phyloP scores from a whole-genome alignment of 2,797 vertebrate genomes.

The Pipistrellus pipistrellus region DNA sequence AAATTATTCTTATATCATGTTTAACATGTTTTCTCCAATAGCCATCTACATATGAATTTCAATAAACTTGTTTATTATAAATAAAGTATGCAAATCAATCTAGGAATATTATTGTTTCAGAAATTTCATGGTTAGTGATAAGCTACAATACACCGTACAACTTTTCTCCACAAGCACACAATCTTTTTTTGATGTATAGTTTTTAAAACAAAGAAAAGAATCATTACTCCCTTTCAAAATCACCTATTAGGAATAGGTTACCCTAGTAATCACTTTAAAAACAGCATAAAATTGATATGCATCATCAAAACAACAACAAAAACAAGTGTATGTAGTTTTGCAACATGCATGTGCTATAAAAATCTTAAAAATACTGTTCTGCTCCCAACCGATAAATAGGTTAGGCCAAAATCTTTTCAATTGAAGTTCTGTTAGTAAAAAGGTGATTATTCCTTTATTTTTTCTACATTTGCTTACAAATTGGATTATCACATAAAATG shows the following conservation, averaged over 20 bases:
- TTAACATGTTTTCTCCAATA: conserved; percentile 55
- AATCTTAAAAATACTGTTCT: conserved; percentile 24
- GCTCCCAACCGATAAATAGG: conserved; percentile 15
- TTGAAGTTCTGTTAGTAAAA: conserved; percentile 51
- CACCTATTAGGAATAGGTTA: conserved; percentile 8
- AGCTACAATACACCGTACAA: background rate
- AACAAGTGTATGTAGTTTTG: background rate
- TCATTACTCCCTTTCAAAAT: background rate
- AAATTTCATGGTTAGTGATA: conserved; percentile 45
- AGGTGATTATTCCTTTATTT: conserved; percentile 13
- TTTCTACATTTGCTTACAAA: conserved; percentile 24
- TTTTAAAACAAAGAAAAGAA: background rate
- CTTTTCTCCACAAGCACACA: background rate
- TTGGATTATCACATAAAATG: conserved; percentile 21
- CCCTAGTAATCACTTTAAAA: conserved; percentile 52
- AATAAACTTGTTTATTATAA: conserved; percentile 61
- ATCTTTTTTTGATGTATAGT: conserved; percentile 20
- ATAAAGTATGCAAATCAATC: conserved; percentile 26
- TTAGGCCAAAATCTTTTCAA: conserved; percentile 11
- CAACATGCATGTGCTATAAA: background rate
- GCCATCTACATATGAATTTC: conserved; percentile 7
- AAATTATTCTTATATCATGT: conserved; percentile 30
- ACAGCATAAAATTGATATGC: background rate
- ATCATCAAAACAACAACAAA: background rate
- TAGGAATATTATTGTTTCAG: conserved; percentile 51